Evolutionary conservation across 2,113 vertebrate species (phyloP).

Genomic region (Labeo catla): DNA sequence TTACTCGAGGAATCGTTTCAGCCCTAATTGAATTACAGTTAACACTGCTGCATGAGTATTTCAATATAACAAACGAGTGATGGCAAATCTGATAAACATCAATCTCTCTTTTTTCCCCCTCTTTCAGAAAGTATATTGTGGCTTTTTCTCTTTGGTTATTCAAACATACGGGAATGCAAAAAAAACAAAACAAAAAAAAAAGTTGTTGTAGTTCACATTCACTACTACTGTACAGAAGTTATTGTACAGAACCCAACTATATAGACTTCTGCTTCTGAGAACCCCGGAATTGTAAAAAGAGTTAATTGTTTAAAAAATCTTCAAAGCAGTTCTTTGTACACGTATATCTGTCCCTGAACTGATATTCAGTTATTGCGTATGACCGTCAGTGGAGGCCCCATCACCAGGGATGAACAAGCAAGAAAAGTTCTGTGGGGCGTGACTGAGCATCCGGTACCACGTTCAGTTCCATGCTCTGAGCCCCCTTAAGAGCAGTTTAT

Average conservation of each 20-base stretch:
- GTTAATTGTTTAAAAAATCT: neutral
- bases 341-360: neutral
- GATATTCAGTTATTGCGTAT: neutral
- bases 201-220: too few relatives aligned
- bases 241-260: neutral
- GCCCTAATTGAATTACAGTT: too few relatives aligned
- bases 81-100: too few relatives aligned
- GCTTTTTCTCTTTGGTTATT: too few relatives aligned
- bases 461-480: neutral
- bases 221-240: too few relatives aligned
- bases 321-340: neutral
- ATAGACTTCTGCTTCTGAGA: neutral
- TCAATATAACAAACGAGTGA: too few relatives aligned
- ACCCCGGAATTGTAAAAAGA: neutral
- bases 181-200: too few relatives aligned
- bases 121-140: too few relatives aligned
- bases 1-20: too few relatives aligned
- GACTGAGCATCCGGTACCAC: slow-evolving; percentile 24
- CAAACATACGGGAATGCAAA: too few relatives aligned
- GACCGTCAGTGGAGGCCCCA: neutral
- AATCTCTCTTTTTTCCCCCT: too few relatives aligned
- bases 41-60: too few relatives aligned
- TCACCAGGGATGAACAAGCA: neutral
- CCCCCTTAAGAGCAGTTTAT: slow-evolving; percentile 3
- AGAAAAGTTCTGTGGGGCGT: neutral